phyloP scores from a whole-genome alignment of 2,888 invertebrate genomes.

The Sclerodermus sp. region DNA sequence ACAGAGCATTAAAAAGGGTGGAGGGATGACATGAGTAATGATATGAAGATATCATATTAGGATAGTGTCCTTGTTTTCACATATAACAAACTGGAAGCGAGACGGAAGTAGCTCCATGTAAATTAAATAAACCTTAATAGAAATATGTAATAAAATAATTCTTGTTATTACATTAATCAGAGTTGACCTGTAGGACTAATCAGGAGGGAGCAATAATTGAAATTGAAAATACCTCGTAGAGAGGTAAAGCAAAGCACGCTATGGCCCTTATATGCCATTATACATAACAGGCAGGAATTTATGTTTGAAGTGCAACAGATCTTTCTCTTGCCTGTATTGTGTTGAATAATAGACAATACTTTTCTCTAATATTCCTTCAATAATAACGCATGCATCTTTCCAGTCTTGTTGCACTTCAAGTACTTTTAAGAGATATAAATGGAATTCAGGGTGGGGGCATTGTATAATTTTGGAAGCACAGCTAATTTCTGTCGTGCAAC shows the following conservation, averaged over 20 bases:
- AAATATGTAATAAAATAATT: constrained; percentile 32
- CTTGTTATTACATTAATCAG: constrained; percentile 14
- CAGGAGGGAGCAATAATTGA: constrained; percentile 28
- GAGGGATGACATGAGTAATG: neutral
- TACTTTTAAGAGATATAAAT: constrained; percentile 28
- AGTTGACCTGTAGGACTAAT: constrained; percentile 22
- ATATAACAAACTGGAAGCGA: constrained; percentile 52
- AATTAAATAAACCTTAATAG: constrained; percentile 35
- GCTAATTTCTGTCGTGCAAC: constrained; percentile 46
- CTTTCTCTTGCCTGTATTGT: too few species aligned
- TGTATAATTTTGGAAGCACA: constrained; percentile 35
- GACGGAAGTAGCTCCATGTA: constrained; percentile 43
- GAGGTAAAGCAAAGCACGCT: constrained; percentile 43
- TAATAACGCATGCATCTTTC: too few species aligned
- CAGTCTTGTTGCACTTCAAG: constrained; percentile 37
- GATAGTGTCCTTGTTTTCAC: constrained; percentile 48
- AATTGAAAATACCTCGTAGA: constrained; percentile 34
- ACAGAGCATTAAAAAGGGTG: neutral
- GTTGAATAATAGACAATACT: too few species aligned
- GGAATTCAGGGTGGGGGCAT: constrained; percentile 27
- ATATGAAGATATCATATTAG: constrained; percentile 26
- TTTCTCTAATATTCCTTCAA: too few species aligned
- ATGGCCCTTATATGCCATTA: constrained; percentile 28
- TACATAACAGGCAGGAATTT: constrained; percentile 31
- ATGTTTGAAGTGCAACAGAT: constrained; percentile 40